Conservation (phyloP, 2,113 vertebrate genomes). For the Microtus pennsylvanicus region DNA sequence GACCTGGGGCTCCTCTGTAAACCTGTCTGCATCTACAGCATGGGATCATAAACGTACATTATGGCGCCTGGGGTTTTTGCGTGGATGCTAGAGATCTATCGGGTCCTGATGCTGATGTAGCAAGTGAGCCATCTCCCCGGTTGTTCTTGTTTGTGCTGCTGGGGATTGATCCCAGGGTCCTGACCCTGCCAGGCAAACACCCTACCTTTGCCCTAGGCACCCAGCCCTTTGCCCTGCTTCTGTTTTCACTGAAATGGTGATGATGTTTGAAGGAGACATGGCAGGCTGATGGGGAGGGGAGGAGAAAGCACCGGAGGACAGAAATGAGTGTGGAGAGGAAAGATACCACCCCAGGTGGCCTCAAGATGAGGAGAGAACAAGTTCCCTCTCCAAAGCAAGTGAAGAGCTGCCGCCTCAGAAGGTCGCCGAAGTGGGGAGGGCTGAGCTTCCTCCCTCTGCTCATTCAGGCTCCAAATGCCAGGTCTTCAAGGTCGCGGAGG, state of each 20-base stretch:
- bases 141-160: neutral
- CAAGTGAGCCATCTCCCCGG: neutral
- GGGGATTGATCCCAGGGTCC: neutral
- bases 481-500: neutral
- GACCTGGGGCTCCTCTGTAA: neutral
- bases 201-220: neutral
- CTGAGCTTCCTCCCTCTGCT: neutral
- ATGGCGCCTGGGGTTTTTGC: neutral
- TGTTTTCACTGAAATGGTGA: neutral
- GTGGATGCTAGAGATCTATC: neutral
- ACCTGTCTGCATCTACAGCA: neutral
- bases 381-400: neutral
- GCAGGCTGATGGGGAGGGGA: neutral
- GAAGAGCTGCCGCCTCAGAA: neutral
- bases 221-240: neutral
- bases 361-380: neutral
- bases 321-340: neutral
- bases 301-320: no score
- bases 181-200: neutral
- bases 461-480: neutral
- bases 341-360: neutral
- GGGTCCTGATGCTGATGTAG: neutral
- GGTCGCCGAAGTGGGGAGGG: neutral
- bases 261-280: accelerated
- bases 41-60: neutral